Conservation (phyloP, 2,797 vertebrate genomes). For the Melanotaenia maccullochi region DNA sequence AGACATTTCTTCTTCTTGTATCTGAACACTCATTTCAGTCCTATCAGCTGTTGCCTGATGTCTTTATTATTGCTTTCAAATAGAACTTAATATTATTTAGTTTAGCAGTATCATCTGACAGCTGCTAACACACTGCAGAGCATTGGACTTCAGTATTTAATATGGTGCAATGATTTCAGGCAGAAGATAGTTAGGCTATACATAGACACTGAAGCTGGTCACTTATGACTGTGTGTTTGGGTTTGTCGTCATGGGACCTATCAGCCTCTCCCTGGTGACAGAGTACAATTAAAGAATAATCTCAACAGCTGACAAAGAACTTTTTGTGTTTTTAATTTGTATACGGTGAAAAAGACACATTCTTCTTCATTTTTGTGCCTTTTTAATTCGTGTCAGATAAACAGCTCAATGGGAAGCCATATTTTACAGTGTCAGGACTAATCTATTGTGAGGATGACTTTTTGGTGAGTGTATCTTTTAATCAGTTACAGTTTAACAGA, state of each 20-base stretch:
- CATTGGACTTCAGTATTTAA: neutral
- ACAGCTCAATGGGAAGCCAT: conserved; percentile 61
- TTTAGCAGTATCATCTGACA: neutral
- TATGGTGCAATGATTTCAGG: neutral
- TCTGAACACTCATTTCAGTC: neutral
- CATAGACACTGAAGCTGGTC: neutral
- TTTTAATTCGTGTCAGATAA: conserved; percentile 48
- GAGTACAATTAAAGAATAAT: neutral
- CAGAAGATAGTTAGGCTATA: neutral
- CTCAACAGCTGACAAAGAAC: neutral
- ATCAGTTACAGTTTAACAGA: neutral
- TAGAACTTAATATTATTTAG: neutral
- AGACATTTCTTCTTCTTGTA: neutral
- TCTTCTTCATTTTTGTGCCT: neutral
- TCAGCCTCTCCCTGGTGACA: neutral
- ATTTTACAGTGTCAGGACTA: conserved; percentile 68
- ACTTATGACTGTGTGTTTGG: neutral
- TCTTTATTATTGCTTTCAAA: neutral
- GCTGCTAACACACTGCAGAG: neutral
- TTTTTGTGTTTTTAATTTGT: conserved; percentile 2
- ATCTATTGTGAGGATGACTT: conserved; percentile 78
- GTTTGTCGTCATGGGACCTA: neutral
- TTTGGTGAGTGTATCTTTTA: conserved; percentile 51
- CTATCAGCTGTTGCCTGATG: neutral
- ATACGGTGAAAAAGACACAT: neutral